These are phyloP conservation scores for Pachyramphus minor DNA, from an alignment of 2,113 vertebrate species.

Conservation along the genomic window DNA sequence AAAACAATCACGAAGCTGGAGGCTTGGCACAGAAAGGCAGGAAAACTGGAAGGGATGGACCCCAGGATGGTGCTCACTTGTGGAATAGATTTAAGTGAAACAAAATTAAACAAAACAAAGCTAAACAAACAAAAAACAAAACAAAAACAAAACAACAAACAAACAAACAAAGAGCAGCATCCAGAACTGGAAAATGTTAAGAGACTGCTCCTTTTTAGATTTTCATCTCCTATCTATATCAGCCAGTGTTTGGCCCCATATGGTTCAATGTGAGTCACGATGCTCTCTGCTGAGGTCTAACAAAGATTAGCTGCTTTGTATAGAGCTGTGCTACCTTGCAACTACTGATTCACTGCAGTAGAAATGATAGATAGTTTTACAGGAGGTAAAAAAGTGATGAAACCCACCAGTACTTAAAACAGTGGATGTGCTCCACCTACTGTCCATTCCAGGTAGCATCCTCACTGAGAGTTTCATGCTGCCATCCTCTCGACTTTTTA, in stretches of 20 bases:
- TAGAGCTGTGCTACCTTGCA: constrained; percentile 20
- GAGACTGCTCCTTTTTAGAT: background rate
- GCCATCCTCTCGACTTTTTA: background rate
- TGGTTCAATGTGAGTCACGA: background rate
- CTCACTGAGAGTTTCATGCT: background rate
- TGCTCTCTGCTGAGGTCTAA: background rate
- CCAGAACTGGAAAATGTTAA: background rate
- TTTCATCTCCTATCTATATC: background rate
- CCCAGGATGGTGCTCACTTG: background rate
- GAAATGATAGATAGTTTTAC: constrained; percentile 38
- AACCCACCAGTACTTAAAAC: background rate
- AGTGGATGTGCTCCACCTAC: constrained; percentile 70
- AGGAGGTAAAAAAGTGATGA: background rate
- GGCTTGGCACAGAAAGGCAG: background rate
- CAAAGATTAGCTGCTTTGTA: constrained; percentile 44
- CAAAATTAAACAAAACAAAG: background rate
- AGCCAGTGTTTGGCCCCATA: background rate
- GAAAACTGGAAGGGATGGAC: background rate
- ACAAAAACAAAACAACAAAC: too few relatives aligned
- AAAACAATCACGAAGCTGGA: rapidly evolving
- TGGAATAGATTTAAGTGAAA: rapidly evolving
- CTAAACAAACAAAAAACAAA: background rate
- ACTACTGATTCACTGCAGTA: constrained; percentile 57
- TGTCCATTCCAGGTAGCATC: background rate
- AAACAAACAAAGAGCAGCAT: background rate